A percentile compares a stretch with the other conserved stretches of the same genome.
Evolutionary conservation across 2,888 invertebrate genomes (phyloP).

Genomic region (Physocephala rufipes): DNA sequence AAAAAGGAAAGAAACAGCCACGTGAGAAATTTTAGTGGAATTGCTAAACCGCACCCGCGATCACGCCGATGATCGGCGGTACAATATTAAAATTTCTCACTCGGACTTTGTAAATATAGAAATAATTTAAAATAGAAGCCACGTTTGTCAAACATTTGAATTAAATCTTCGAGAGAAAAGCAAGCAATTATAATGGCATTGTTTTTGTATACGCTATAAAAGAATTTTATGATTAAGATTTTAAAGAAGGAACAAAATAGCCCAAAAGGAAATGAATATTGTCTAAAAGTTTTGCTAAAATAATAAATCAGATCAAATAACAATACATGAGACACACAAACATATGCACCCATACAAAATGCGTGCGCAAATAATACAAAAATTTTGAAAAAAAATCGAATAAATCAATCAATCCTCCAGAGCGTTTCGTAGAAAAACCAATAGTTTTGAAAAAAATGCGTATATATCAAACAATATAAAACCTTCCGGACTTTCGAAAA

Average conservation of each 20-base stretch:
- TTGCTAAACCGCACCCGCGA: background rate
- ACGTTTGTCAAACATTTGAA: slow-evolving; percentile 18
- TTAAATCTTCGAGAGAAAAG: background rate
- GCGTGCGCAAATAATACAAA: slow-evolving; percentile 48
- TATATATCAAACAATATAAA: slow-evolving; percentile 61
- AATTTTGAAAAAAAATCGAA: background rate
- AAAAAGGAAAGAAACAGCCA: background rate
- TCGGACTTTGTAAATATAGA: slow-evolving; percentile 28
- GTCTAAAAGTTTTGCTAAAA: slow-evolving; percentile 21
- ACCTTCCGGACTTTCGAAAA: slow-evolving; percentile 16
- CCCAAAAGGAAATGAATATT: slow-evolving; percentile 31
- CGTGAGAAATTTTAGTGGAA: slow-evolving; percentile 1
- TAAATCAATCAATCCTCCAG: background rate
- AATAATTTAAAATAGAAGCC: slow-evolving; percentile 14
- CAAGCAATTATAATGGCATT: no score
- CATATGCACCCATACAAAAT: slow-evolving; percentile 44
- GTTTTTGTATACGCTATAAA: slow-evolving; percentile 16
- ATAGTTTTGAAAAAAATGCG: slow-evolving; percentile 38
- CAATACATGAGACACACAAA: no score
- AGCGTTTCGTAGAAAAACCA: slow-evolving; percentile 10
- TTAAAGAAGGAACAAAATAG: slow-evolving; percentile 18
- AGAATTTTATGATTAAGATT: background rate
- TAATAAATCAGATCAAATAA: slow-evolving; percentile 35
- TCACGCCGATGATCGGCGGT: background rate
- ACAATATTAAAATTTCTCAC: background rate